Conservation (phyloP, 2,888 invertebrate species). For the Phyllotreta cruciferae region DNA sequence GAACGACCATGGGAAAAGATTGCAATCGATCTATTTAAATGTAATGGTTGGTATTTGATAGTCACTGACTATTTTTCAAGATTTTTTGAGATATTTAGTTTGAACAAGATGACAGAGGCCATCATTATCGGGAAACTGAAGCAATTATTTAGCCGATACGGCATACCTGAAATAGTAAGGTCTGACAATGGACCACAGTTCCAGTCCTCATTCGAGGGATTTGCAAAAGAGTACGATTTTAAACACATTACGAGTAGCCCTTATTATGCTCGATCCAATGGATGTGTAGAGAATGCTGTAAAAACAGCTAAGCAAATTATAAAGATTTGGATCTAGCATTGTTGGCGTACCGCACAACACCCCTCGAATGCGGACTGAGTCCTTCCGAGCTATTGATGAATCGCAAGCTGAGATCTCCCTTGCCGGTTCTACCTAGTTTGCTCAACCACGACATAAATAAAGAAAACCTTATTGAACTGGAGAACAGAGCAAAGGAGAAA, state of each 20-base stretch:
- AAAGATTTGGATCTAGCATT: constrained; percentile 25
- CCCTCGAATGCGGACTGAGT: constrained; percentile 27
- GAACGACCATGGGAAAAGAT: constrained; percentile 40
- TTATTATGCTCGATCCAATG: constrained; percentile 32
- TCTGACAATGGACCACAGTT: constrained; percentile 46
- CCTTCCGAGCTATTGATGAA: constrained; percentile 13
- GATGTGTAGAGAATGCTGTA: constrained; percentile 28
- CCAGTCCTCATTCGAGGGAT: constrained; percentile 34
- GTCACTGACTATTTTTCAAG: constrained; percentile 40
- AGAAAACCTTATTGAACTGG: too few species aligned
- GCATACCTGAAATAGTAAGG: constrained; percentile 42
- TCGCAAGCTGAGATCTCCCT: constrained; percentile 14
- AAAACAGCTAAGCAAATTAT: constrained; percentile 26
- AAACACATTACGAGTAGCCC: constrained; percentile 37
- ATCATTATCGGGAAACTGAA: constrained; percentile 38
- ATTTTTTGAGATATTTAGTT: constrained; percentile 36
- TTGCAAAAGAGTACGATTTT: constrained; percentile 29
- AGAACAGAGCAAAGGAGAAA: too few species aligned
- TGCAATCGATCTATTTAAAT: constrained; percentile 32
- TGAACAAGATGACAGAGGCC: constrained; percentile 28
- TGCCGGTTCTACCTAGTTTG: constrained; percentile 17
- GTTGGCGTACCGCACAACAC: constrained; percentile 26
- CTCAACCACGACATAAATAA: too few species aligned
- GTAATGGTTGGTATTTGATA: constrained; percentile 28
- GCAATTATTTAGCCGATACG: constrained; percentile 42